These are phyloP conservation scores for Macrophya annulata DNA, from an alignment of 2,888 invertebrate species.

Conservation along the genomic window DNA sequence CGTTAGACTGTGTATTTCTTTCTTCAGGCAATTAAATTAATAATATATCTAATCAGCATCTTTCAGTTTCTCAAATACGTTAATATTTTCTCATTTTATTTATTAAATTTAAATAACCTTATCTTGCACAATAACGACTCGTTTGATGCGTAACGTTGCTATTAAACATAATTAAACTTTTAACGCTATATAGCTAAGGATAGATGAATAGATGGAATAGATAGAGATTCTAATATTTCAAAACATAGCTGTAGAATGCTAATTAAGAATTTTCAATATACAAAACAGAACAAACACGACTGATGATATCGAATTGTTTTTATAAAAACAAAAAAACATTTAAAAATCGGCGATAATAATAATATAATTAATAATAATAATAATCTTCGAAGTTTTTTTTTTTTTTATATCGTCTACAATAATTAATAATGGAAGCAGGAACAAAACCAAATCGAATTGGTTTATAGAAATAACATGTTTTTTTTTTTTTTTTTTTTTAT, in stretches of 20 bases:
- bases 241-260: not conserved
- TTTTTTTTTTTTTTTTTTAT: not conserved
- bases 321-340: no score
- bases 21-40: no score
- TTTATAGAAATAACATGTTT: not conserved
- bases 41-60: no score
- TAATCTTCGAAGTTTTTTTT: not conserved
- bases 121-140: not conserved
- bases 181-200: not conserved
- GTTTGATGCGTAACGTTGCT: not conserved
- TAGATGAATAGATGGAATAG: not conserved
- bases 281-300: conserved; percentile 1
- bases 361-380: not conserved
- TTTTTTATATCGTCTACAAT: not conserved
- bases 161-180: not conserved
- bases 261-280: not conserved
- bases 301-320: not conserved
- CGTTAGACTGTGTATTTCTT: no score
- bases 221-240: not conserved
- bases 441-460: not conserved
- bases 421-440: conserved; percentile 3
- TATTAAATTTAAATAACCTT: not conserved
- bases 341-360: not conserved
- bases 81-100: no score
- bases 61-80: no score